Conservation (phyloP, 2,797 vertebrate genomes). For the Oophaga sylvatica region DNA sequence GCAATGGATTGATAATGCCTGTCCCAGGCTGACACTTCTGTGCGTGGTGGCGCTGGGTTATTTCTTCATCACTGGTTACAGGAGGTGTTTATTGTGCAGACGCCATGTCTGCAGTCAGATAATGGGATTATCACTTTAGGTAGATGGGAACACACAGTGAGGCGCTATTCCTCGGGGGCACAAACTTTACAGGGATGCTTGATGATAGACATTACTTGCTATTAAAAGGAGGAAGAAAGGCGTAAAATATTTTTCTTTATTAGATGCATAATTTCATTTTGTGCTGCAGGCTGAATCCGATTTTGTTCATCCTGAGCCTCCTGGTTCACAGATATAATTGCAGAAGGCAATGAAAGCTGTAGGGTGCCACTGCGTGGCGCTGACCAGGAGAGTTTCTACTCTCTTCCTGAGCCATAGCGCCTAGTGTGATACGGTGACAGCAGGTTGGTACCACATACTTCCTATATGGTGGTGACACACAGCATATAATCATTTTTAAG, state of each 20-base stretch:
- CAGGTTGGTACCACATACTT: background rate
- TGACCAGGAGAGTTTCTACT: background rate
- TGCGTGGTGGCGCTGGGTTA: background rate
- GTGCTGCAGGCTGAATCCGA: background rate
- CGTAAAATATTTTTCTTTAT: background rate
- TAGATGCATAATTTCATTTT: background rate
- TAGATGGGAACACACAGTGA: background rate
- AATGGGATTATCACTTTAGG: background rate
- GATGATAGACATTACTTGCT: background rate
- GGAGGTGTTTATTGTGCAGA: constrained; percentile 16
- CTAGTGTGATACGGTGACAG: background rate
- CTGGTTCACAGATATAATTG: background rate
- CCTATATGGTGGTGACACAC: too few relatives aligned
- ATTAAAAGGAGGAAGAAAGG: background rate
- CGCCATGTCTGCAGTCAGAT: background rate
- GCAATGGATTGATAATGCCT: constrained; percentile 8
- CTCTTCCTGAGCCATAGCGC: too few relatives aligned
- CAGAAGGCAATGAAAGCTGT: background rate
- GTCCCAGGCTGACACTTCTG: background rate
- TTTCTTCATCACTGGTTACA: background rate
- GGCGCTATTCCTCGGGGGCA: background rate
- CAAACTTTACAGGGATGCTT: background rate
- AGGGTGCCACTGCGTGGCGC: background rate
- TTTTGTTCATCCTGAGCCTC: background rate
- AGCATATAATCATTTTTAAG: too few relatives aligned